These are phyloP conservation scores for Ophion slaviceki DNA, from an alignment of 2,888 invertebrate genomes.

Conservation along the genomic window DNA sequence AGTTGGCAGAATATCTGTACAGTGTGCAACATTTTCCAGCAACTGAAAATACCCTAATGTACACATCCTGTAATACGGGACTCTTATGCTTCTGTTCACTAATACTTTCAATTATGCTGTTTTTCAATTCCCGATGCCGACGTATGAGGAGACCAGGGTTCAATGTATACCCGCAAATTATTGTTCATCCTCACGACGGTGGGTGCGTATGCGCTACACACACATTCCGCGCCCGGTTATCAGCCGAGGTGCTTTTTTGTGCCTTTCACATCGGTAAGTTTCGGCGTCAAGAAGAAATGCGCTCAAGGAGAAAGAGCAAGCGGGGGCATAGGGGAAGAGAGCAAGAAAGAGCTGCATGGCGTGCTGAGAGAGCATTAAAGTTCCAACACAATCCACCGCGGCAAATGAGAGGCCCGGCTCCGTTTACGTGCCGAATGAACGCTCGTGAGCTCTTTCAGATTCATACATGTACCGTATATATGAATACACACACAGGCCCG, in stretches of 20 bases:
- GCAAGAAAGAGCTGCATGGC: conserved; percentile 69
- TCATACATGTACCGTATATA: conserved; percentile 32
- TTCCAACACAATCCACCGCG: conserved; percentile 79
- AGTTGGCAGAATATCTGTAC: background rate
- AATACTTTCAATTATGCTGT: conserved; percentile 37
- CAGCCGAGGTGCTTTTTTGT: conserved; percentile 72
- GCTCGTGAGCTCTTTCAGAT: conserved; percentile 70
- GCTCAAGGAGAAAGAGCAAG: conserved; percentile 43
- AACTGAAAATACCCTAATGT: background rate
- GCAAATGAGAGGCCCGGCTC: conserved; percentile 79
- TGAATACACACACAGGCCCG: background rate
- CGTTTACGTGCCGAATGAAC: conserved; percentile 76
- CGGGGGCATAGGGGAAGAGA: conserved; percentile 28
- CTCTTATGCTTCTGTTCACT: conserved; percentile 12
- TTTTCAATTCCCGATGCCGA: conserved; percentile 34
- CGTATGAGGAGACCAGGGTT: background rate
- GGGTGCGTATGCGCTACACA: conserved; percentile 12
- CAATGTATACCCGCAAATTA: conserved; percentile 25
- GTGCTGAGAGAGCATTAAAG: conserved; percentile 78
- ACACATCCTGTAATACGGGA: background rate
- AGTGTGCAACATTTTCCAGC: background rate
- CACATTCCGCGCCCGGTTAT: conserved; percentile 23
- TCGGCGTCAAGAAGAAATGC: conserved; percentile 70
- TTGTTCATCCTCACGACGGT: conserved; percentile 26
- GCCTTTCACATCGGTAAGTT: conserved; percentile 79